Percentiles rank a stretch among this genome's conserved stretches.
Conservation (phyloP, 2,888 invertebrate genomes). For the Petrophora chlorosata region DNA sequence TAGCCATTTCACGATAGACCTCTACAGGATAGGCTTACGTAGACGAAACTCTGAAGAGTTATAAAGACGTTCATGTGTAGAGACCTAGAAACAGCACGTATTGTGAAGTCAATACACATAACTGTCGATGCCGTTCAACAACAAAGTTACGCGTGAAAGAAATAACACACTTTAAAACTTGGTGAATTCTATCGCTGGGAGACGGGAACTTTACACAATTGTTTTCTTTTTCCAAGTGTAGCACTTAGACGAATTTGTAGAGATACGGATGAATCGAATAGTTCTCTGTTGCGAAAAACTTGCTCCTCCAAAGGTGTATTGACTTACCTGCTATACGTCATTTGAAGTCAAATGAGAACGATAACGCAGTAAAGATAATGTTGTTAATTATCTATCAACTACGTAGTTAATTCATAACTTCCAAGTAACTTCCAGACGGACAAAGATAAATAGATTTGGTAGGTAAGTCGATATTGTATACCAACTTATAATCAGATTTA, state of each 20-base stretch:
- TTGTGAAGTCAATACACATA: conserved; percentile 57
- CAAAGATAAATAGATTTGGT: too few species aligned
- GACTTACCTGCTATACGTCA: conserved; percentile 2
- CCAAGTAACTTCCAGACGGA: too few species aligned
- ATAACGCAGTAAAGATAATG: too few species aligned
- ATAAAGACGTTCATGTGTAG: not conserved
- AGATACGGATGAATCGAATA: conserved; percentile 41
- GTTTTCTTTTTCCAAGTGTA: conserved; percentile 72
- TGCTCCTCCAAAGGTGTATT: conserved; percentile 5
- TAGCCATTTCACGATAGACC: too few species aligned
- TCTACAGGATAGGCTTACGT: too few species aligned
- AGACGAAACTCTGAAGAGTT: not conserved
- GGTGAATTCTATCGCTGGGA: conserved; percentile 72
- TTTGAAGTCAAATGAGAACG: too few species aligned
- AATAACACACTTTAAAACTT: conserved; percentile 79
- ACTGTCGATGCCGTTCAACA: conserved; percentile 61
- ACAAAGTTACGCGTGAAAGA: conserved; percentile 68
- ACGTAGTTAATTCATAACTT: too few species aligned
- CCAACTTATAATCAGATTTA: too few species aligned
- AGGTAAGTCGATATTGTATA: too few species aligned
- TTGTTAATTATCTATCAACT: too few species aligned
- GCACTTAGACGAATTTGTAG: conserved; percentile 60
- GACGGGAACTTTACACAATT: conserved; percentile 71
- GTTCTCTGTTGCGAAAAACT: conserved; percentile 18
- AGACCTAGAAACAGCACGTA: conserved; percentile 21